Base-by-base conservation (phyloP, 2,797 vertebrate genomes). In the Luscinia megarhynchos region DNA sequence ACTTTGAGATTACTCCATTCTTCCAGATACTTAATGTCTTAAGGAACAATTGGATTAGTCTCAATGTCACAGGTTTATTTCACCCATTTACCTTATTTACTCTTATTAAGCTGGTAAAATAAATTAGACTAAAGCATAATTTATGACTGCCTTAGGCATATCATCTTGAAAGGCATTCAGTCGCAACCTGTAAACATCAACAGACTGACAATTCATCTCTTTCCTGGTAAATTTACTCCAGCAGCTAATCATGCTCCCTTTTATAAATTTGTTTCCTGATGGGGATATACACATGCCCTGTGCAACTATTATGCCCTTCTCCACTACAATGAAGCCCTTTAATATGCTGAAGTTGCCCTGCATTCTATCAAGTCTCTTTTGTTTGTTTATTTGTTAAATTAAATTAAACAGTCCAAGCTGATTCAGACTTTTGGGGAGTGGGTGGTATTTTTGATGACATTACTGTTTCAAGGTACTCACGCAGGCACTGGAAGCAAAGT, bases 1-100 rank as follows among this genome's bases (percentile, higher is more conserved):
- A 50, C 79, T 67, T 64, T 34, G 58, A 75, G 63, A 75, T 45
- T 26, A 84, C 24, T 81, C 32, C 10, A 43, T 84, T 93, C 89
- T 63, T 67, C 66, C 46, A 79, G 36, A 57, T 76, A 89, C 48
- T 89, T 72, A 83, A 85, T 68, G 26, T 55, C 62, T 77, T 66
- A 46, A 40, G 19, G 59, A 96, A 89, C n/a, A 89, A 62, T 6
- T 57, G 27, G 58, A 89, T 78, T 89, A 73, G 77, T 86, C 57
- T 90, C 90, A 85, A 75, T 91, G 89, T 94, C 90, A 91, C 12
- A 34, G 41, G 87, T 91, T 94, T 86, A 69, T 85, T 95, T 91
- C 73, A 80, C 68, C 43, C 76, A 68, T 89, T 91, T 92, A 78
- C 89, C 78, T 88, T 89, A 95, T 90, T 93, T 94, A 79, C 50